Base-by-base conservation (phyloP, 2,888 invertebrate species). In the Caenorhabditis sinica region DNA sequence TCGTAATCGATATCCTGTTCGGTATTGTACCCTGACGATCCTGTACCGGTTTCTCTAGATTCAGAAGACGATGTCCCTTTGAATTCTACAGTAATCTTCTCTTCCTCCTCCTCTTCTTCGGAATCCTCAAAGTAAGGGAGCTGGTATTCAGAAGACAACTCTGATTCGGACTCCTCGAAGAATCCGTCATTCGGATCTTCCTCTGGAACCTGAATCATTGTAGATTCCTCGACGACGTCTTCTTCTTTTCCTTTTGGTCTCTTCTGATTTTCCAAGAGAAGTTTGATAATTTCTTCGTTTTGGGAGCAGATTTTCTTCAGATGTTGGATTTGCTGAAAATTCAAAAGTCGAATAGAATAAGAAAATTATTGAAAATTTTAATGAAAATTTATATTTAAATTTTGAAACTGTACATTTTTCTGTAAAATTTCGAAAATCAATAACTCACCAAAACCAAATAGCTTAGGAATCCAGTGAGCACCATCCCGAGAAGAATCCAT, bases 21-120 rank as follows among this genome's bases (percentile, higher is more conserved):
- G 8, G 66, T 56, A 20, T 43, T n/a, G 49, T 75, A 75, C 0
- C 75, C 75, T 20, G 75, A 75, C n/a, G 75, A 75, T 17, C 36
- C 25, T 15, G 56, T 56, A 17, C 56, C 25, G 11, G 15, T 13
- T 5, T 8, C 9, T 11, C 23, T 13, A 8, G 9, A 53, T 25
- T 53, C 53, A 15, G 56, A 56, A 40, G 6, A 5, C 40, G n/a
- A n/a, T n/a, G 40, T 40, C 13, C 40, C 13, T 40, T 13, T 40
- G 40, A 40, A 40, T 40, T 40, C 40, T 13, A 40, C 40, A 6
- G 40, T 40, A 40, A 40, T 11, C 40, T 40, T 6, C 40, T 25
- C n/a, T n/a, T n/a, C 49, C 20, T 63, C 63, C 63, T 61, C 61
- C n/a, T 60, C 60, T n/a, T 30, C 30, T 5, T 17, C 30, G 1